A percentile compares a stretch with the other conserved stretches of the same genome.
phyloP scores from a whole-genome alignment of 2,113 vertebrate species.

The Lepus americanus region DNA sequence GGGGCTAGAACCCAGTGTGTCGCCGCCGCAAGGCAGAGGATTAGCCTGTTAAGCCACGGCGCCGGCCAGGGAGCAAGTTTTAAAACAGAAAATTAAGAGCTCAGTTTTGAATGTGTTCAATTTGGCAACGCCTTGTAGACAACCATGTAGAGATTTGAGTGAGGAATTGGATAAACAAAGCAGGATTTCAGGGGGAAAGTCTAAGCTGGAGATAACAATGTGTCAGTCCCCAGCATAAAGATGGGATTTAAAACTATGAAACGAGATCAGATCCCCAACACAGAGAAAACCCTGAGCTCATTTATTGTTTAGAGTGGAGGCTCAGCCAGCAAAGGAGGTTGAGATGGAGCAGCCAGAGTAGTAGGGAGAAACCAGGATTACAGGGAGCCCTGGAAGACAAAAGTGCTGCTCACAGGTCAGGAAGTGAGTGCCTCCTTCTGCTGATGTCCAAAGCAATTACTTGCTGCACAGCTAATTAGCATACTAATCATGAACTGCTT shows the following conservation, averaged over 20 bases:
- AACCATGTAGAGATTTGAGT: not conserved
- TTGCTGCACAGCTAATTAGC: constrained; percentile 57
- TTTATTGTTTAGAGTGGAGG: not conserved
- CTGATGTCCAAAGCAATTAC: constrained; percentile 14
- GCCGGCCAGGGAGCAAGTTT: not conserved
- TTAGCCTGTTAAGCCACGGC: too few species aligned
- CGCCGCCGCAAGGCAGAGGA: too few species aligned
- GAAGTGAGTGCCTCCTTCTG: not conserved
- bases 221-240: not conserved
- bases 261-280: not conserved
- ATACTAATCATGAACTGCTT: constrained; percentile 48
- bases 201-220: not conserved
- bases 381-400: not conserved
- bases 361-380: too few species aligned
- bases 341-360: not conserved
- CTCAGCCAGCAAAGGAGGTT: not conserved
- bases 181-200: not conserved
- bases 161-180: not conserved
- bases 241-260: not conserved
- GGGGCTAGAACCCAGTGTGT: too few species aligned
- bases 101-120: not conserved
- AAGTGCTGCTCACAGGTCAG: not conserved
- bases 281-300: not conserved
- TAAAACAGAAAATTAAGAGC: not conserved
- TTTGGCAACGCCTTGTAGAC: not conserved